phyloP scores from a whole-genome alignment of 2,888 invertebrate species.

The Drosophila greeni region DNA sequence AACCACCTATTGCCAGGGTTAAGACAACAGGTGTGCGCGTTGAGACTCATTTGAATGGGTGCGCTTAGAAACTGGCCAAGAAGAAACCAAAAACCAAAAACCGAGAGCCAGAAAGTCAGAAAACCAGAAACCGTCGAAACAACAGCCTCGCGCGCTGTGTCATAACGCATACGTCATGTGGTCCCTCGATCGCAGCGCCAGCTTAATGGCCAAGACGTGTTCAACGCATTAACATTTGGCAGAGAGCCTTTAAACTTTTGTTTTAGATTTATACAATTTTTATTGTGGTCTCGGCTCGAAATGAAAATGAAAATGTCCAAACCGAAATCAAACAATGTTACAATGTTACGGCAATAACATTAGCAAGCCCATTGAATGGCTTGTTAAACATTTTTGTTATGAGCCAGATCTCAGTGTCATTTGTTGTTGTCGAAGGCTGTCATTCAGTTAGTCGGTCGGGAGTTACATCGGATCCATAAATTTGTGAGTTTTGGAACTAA shows the following conservation, averaged over 20 bases:
- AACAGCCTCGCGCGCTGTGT: constrained; percentile 53
- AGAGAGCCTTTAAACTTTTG: constrained; percentile 51
- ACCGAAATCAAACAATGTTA: constrained; percentile 41
- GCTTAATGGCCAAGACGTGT: constrained; percentile 70
- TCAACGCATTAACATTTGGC: constrained; percentile 64
- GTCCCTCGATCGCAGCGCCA: constrained; percentile 12
- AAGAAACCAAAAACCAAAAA: constrained; percentile 16
- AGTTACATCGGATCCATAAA: constrained; percentile 28
- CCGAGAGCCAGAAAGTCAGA: background rate
- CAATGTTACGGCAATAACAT: constrained; percentile 48
- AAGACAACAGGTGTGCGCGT: constrained; percentile 63
- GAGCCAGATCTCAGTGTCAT: constrained; percentile 25
- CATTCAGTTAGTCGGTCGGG: constrained; percentile 27
- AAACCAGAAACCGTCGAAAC: constrained; percentile 23
- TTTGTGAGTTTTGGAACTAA: constrained; percentile 15
- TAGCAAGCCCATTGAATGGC: constrained; percentile 60
- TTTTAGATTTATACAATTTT: constrained; percentile 58
- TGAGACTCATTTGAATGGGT: constrained; percentile 55
- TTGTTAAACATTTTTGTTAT: constrained; percentile 49
- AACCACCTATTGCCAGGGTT: constrained; percentile 61
- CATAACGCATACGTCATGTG: constrained; percentile 71
- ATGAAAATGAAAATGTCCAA: constrained; percentile 40
- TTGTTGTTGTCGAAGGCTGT: constrained; percentile 38
- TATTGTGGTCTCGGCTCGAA: constrained; percentile 23
- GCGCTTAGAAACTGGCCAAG: constrained; percentile 51